phyloP scores from a whole-genome alignment of 2,797 vertebrate species.

The Falco naumanni region DNA sequence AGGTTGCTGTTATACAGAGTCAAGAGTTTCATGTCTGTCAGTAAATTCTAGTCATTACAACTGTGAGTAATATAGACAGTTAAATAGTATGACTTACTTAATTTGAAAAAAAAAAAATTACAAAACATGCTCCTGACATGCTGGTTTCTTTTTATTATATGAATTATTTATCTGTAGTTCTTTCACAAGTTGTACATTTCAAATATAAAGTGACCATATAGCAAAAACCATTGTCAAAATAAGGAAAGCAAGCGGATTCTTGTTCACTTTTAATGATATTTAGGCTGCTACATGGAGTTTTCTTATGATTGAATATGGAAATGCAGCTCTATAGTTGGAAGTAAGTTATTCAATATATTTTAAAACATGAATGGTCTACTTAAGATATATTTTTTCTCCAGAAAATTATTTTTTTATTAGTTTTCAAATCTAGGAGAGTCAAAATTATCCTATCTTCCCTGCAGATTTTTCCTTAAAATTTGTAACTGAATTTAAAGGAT shows the following conservation, averaged over 20 bases:
- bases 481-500: neutral
- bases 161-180: neutral
- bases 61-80: neutral
- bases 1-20: neutral
- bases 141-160: neutral
- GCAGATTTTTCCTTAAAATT: conserved; percentile 25
- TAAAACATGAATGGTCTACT: neutral
- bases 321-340: neutral
- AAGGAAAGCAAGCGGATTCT: neutral
- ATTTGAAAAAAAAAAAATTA: neutral
- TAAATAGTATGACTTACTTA: neutral
- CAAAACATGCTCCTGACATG: neutral
- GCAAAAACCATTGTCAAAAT: neutral
- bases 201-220: neutral
- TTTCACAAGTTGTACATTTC: neutral
- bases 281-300: fast-evolving
- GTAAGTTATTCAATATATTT: neutral
- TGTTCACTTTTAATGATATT: neutral
- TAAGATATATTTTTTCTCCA: neutral
- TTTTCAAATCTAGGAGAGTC: neutral
- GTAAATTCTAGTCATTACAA: neutral
- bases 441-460: neutral
- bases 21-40: neutral
- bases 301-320: neutral
- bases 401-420: neutral